Conservation (phyloP, 2,888 invertebrate species). For the Apamea monoglypha region DNA sequence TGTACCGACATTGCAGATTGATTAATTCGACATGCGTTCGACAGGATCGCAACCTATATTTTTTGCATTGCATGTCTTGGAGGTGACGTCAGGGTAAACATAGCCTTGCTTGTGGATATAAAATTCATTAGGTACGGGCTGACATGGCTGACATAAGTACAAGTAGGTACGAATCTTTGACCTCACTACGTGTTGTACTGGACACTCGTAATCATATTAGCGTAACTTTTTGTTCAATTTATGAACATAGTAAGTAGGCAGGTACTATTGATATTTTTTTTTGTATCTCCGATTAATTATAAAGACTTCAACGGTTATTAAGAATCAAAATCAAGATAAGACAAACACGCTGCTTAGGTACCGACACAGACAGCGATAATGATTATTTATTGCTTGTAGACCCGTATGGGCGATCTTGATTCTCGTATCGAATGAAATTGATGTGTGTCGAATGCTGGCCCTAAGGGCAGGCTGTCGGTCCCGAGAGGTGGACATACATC, state of each 20-base stretch:
- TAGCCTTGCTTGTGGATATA: slow-evolving; percentile 73
- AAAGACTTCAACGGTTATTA: slow-evolving; percentile 7
- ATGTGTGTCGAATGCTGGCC: slow-evolving; percentile 80
- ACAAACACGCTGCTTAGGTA: slow-evolving; percentile 21
- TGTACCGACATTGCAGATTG: slow-evolving; percentile 46
- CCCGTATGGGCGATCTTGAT: slow-evolving; percentile 73
- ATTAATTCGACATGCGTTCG: slow-evolving; percentile 69
- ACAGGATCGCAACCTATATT: slow-evolving; percentile 63
- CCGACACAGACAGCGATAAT: slow-evolving; percentile 13
- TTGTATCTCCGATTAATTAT: slow-evolving; percentile 6
- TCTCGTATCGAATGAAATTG: slow-evolving; percentile 77
- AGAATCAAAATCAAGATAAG: slow-evolving; percentile 43
- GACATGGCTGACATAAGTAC: slow-evolving; percentile 50
- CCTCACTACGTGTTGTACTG: slow-evolving; percentile 44
- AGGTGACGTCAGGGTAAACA: slow-evolving; percentile 74
- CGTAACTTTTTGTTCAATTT: slow-evolving; percentile 41
- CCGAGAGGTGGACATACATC: slow-evolving; percentile 81
- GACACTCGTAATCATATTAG: slow-evolving; percentile 56
- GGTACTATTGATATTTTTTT: background rate
- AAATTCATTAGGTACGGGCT: slow-evolving; percentile 68
- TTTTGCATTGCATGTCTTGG: slow-evolving; percentile 69
- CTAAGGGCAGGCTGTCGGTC: slow-evolving; percentile 73
- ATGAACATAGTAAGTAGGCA: slow-evolving; percentile 1
- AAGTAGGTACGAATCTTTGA: slow-evolving; percentile 51
- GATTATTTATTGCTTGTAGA: slow-evolving; percentile 49